A percentile compares a stretch with the other conserved stretches of the same genome.
Evolutionary conservation across 2,113 vertebrate genomes (phyloP).

Genomic region (Carassius carassius): DNA sequence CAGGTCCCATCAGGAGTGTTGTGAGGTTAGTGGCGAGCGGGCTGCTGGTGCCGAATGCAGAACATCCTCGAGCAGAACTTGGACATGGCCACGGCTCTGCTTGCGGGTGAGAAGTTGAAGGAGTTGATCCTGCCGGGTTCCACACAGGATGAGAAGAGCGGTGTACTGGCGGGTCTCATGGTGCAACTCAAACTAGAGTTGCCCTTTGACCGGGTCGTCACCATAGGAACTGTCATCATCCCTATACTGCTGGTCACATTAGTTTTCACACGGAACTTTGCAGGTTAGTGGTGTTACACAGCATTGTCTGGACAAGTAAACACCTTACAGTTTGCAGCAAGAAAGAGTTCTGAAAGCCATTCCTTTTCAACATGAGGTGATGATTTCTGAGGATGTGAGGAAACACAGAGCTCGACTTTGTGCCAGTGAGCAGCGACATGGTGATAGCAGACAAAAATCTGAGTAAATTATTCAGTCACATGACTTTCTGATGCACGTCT

Average conservation of each 20-base stretch:
- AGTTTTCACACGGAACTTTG: slow-evolving; percentile 98
- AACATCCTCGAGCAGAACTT: slow-evolving; percentile 96
- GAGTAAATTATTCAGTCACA: neutral
- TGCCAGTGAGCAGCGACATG: neutral
- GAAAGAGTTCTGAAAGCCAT: neutral
- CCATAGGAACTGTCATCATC: slow-evolving; percentile 96
- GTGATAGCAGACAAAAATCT: neutral
- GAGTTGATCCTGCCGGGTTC: slow-evolving; percentile 94
- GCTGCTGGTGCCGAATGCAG: slow-evolving; percentile 82
- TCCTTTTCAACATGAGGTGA: neutral
- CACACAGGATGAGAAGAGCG: slow-evolving; percentile 91
- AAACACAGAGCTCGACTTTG: neutral
- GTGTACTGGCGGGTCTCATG: slow-evolving; percentile 88
- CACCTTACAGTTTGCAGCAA: neutral
- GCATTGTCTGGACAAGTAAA: neutral
- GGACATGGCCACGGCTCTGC: slow-evolving; percentile 98
- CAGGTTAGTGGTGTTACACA: slow-evolving; percentile 80
- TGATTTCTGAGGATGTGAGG: neutral
- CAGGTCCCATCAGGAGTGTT: slow-evolving; percentile 43
- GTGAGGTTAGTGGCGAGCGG: slow-evolving; percentile 53
- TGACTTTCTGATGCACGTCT: neutral
- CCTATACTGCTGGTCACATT: slow-evolving; percentile 96
- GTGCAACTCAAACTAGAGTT: slow-evolving; percentile 96
- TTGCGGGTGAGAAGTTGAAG: slow-evolving; percentile 97
- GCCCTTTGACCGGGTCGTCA: slow-evolving; percentile 96